These are phyloP conservation scores for Liopterus haemorrhoidalis DNA, from an alignment of 2,888 invertebrate genomes.

Conservation along the genomic window DNA sequence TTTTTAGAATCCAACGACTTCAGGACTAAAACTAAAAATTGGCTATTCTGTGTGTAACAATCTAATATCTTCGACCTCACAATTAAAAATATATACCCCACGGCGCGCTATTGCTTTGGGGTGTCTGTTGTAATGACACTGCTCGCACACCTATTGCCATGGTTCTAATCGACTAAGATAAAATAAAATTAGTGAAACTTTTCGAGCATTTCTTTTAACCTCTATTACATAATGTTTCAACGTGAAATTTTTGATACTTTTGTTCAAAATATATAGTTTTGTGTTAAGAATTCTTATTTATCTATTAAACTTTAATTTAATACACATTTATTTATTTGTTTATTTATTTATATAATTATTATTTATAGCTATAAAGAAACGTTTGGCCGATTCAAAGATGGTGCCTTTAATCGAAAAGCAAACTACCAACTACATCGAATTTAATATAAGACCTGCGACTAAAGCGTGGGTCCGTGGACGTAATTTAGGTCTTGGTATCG, in stretches of 20 bases:
- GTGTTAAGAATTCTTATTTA: background rate
- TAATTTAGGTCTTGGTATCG: constrained; percentile 45
- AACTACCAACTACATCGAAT: constrained; percentile 46
- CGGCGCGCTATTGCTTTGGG: no score
- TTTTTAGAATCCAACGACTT: no score
- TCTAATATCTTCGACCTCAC: no score
- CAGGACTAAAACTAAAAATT: no score
- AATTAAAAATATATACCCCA: no score
- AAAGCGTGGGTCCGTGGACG: constrained; percentile 44
- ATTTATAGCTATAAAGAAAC: constrained; percentile 44
- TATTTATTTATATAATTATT: background rate
- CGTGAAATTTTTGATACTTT: background rate
- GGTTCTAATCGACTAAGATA: no score
- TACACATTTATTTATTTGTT: background rate
- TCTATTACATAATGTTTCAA: background rate
- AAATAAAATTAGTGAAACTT: constrained; percentile 1
- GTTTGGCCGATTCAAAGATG: constrained; percentile 49
- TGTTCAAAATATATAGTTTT: background rate
- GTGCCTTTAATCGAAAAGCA: constrained; percentile 37
- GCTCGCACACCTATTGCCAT: no score
- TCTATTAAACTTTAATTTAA: background rate
- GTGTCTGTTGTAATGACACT: no score
- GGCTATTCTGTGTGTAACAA: no score
- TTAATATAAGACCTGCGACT: constrained; percentile 48
- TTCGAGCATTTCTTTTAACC: background rate